Conservation (phyloP, 1,140 invertebrate species). For the Pseudomyrmex concolor region DNA sequence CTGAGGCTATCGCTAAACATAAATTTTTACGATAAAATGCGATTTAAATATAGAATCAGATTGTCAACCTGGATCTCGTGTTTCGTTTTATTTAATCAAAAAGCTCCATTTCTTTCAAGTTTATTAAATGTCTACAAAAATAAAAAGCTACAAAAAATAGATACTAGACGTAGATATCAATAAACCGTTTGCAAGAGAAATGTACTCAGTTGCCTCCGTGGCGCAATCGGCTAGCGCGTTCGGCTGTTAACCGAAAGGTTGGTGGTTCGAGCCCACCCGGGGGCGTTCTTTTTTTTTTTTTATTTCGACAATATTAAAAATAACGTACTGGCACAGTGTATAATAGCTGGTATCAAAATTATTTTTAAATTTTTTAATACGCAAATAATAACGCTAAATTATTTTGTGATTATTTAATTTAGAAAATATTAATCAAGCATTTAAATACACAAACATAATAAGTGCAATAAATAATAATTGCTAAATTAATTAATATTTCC, state of each 20-base stretch:
- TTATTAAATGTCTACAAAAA: background rate
- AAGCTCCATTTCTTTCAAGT: background rate
- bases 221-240: constrained; percentile 94
- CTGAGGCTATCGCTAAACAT: background rate
- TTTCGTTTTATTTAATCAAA: constrained; percentile 4
- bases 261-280: constrained; percentile 94
- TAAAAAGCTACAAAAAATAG: background rate
- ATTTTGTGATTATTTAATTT: background rate
- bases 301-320: too few species aligned
- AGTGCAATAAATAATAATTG: constrained; percentile 27
- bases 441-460: background rate
- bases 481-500: constrained; percentile 38
- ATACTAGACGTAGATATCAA: background rate
- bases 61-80: background rate
- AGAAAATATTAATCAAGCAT: too few species aligned
- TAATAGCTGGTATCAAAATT: background rate
- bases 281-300: constrained; percentile 82
- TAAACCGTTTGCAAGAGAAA: background rate
- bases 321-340: too few species aligned
- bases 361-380: background rate
- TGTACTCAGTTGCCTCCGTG: constrained; percentile 87
- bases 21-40: background rate
- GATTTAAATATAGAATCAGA: constrained; percentile 20
- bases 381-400: background rate
- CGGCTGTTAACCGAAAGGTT: constrained; percentile 96